A percentile compares a stretch with the other conserved stretches of the same genome.
phyloP scores from a whole-genome alignment of 2,797 vertebrate genomes.

The Uromys caudimaculatus region DNA sequence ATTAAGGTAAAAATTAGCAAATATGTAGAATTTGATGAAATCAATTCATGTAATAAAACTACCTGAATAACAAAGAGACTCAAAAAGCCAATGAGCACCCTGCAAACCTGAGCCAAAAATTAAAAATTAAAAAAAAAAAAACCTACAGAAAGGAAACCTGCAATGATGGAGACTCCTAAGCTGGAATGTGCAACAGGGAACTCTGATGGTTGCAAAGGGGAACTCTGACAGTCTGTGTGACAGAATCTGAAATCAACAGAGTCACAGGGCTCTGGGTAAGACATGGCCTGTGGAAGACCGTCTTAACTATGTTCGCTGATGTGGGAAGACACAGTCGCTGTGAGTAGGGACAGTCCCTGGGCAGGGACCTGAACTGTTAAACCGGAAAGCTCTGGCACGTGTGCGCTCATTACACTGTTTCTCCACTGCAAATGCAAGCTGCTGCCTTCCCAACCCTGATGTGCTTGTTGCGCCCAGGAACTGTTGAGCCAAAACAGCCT shows the following conservation, averaged over 20 bases:
- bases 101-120: not conserved
- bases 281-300: not conserved
- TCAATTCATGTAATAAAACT: not conserved
- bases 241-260: not conserved
- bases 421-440: not conserved
- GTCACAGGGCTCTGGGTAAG: not conserved
- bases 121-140: no score
- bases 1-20: conserved; percentile 8
- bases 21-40: conserved; percentile 38
- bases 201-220: no score
- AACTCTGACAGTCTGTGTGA: not conserved
- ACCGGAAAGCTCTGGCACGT: not conserved
- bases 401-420: not conserved
- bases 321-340: not conserved
- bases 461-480: not conserved
- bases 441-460: not conserved
- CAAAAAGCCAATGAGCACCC: not conserved
- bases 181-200: no score
- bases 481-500: not conserved
- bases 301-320: not conserved
- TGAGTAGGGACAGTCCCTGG: not conserved
- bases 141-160: not conserved
- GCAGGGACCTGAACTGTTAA: not conserved
- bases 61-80: not conserved
- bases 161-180: not conserved